Evolutionary conservation across 2,797 vertebrate species (phyloP), one percentile per base, ranked within the genome.

Genomic region (Anguilla obscura): DNA sequence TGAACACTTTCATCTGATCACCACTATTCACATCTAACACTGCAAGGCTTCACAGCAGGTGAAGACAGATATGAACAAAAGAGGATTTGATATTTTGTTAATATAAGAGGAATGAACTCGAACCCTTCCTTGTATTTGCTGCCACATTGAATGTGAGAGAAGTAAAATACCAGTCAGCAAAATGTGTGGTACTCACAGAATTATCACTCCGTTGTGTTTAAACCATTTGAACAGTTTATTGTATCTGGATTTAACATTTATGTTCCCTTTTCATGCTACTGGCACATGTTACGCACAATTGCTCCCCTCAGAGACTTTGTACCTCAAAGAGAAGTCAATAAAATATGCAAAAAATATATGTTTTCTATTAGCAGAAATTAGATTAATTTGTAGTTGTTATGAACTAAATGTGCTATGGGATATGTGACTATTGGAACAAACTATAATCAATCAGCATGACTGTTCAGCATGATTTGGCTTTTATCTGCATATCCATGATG

Each of bases 401-500:
- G n/a, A 27, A 63, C 33, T 80, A 33, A 33, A 36, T 66, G 79
- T 60, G 54, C 48, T 30, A 74, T 60, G 54, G 60, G 50, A 40
- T 66, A 74, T 66, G 21, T 30, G 56, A 9, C 45, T 74, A 9
- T 56, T 24, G 5, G 30, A 36, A 52, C 33, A 58, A 85, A 74
- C 33, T 33, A 45, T 56, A 60, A 86, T 86, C 36, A 88, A 80
- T 60, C n/a, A 56, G 30, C 24, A 92, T 91, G 89, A 92, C 89
- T 36, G 54, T 40, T 85, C 71, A 84, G 66, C 48, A 63, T 36
- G 45, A 63, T 91, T 86, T 89, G 79, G 84, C 89, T 92, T 95
- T 95, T 94, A 94, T 92, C 95, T 94, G 93, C 88, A 91, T 91
- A 93, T 94, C 92, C 93, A 92, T 90, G 89, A 90, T 93, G 92